Evolutionary conservation across 2,888 invertebrate genomes (phyloP).

Genomic region (Latrodectus elegans): DNA sequence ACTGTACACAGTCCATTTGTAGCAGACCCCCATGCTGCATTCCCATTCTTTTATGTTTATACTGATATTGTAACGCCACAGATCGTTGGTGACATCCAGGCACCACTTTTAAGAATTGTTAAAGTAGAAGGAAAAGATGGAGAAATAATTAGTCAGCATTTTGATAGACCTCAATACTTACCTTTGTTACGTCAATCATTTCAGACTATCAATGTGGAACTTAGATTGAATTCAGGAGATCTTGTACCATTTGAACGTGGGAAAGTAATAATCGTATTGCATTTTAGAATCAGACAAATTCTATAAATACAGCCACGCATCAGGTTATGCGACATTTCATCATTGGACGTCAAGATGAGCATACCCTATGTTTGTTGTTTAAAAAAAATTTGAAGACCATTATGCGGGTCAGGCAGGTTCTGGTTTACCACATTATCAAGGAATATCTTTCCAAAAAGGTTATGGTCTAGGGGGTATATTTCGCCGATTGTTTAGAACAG

Average conservation of each 20-base stretch:
- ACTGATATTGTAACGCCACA: constrained; percentile 71
- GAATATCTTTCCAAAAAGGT: constrained; percentile 27
- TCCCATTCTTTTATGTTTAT: constrained; percentile 70
- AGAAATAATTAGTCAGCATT: constrained; percentile 3
- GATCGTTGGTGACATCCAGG: constrained; percentile 71
- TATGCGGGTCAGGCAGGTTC: constrained; percentile 24
- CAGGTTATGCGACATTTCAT: neutral
- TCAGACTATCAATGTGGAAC: constrained; percentile 32
- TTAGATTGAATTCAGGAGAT: constrained; percentile 24
- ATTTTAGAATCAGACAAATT: constrained; percentile 29
- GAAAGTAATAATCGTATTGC: constrained; percentile 28
- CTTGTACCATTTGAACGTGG: constrained; percentile 26
- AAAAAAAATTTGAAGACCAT: constrained; percentile 33
- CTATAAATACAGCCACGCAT: constrained; percentile 17
- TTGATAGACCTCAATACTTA: constrained; percentile 38
- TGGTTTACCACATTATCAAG: constrained; percentile 38
- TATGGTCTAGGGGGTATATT: constrained; percentile 51
- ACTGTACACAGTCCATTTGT: constrained; percentile 12
- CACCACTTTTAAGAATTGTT: constrained; percentile 72
- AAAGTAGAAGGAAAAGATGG: constrained; percentile 50
- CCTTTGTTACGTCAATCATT: constrained; percentile 19
- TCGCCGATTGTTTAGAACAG: constrained; percentile 35
- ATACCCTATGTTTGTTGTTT: constrained; percentile 36
- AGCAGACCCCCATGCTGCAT: neutral
- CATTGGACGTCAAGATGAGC: constrained; percentile 9